These are phyloP conservation scores for Apotomis turbidana DNA, from an alignment of 2,888 invertebrate species.

Conservation along the genomic window DNA sequence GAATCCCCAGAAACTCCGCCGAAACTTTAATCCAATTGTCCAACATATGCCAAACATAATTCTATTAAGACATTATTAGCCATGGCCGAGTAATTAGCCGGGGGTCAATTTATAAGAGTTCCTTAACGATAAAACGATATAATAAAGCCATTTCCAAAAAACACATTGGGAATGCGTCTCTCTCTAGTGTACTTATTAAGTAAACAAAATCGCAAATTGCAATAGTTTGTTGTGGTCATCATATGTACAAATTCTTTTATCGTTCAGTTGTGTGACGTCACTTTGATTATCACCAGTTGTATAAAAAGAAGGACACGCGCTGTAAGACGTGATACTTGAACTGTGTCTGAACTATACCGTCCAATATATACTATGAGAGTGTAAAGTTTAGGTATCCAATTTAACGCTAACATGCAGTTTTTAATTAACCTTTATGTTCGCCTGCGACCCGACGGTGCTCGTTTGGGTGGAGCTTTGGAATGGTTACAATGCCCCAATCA, in stretches of 20 bases:
- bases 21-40: slow-evolving; percentile 74
- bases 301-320: slow-evolving; percentile 76
- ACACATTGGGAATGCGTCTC: background rate
- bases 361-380: background rate
- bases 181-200: background rate
- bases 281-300: slow-evolving; percentile 69
- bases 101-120: slow-evolving; percentile 36
- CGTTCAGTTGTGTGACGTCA: slow-evolving; percentile 65
- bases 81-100: slow-evolving; percentile 35
- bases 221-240: slow-evolving; percentile 55
- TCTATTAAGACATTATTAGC: slow-evolving; percentile 55
- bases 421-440: slow-evolving; percentile 11
- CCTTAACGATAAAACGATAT: slow-evolving; percentile 15
- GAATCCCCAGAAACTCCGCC: slow-evolving; percentile 62
- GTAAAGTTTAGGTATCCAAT: background rate
- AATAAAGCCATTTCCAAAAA: background rate
- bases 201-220: slow-evolving; percentile 48
- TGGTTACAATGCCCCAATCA: background rate
- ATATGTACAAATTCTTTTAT: slow-evolving; percentile 60
- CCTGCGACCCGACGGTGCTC: background rate
- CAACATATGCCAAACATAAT: slow-evolving; percentile 60
- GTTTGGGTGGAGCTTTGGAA: background rate
- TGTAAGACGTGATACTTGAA: slow-evolving; percentile 45
- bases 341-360: background rate
- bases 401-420: background rate